Conservation (phyloP, 2,888 invertebrate species). For the Lasioglossum marginatum region DNA sequence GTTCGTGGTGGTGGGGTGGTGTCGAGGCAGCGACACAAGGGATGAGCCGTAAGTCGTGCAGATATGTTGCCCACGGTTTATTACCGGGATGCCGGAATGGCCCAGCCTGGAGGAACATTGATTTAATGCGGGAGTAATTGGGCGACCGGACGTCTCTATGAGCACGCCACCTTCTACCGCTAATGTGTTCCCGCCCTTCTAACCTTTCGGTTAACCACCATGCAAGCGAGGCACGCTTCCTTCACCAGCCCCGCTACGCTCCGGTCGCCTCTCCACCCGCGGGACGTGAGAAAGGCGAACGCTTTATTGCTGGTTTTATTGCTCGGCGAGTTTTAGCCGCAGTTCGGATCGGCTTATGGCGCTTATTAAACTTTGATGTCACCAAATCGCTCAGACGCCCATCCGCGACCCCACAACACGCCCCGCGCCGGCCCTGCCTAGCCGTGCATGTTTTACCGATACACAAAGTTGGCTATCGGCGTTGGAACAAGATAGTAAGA, state of each 20-base stretch:
- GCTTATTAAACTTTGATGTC: slow-evolving; percentile 74
- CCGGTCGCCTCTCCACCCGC: slow-evolving; percentile 48
- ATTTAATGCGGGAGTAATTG: slow-evolving; percentile 84
- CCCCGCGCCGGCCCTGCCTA: background rate
- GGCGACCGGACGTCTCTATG: slow-evolving; percentile 83
- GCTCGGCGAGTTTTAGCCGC: slow-evolving; percentile 73
- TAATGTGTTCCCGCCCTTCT: slow-evolving; percentile 73
- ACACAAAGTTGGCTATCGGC: background rate
- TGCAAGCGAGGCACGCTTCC: slow-evolving; percentile 57
- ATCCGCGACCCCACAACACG: background rate
- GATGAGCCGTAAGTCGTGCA: slow-evolving; percentile 76
- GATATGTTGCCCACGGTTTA: slow-evolving; percentile 82
- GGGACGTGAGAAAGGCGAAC: slow-evolving; percentile 69
- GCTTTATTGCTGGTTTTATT: slow-evolving; percentile 81
- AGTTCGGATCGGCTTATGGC: slow-evolving; percentile 68
- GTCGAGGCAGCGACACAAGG: slow-evolving; percentile 61
- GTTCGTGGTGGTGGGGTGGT: background rate
- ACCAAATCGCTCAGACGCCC: slow-evolving; percentile 57
- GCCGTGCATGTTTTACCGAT: slow-evolving; percentile 36
- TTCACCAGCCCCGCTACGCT: slow-evolving; percentile 18
- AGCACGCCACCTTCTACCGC: slow-evolving; percentile 76
- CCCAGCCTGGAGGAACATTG: slow-evolving; percentile 81
- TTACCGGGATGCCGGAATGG: slow-evolving; percentile 80
- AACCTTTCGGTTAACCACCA: slow-evolving; percentile 72
- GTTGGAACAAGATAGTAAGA: background rate